Evolutionary conservation across 2,797 vertebrate species (phyloP).

Genomic region (Sebastolobus alascanus): DNA sequence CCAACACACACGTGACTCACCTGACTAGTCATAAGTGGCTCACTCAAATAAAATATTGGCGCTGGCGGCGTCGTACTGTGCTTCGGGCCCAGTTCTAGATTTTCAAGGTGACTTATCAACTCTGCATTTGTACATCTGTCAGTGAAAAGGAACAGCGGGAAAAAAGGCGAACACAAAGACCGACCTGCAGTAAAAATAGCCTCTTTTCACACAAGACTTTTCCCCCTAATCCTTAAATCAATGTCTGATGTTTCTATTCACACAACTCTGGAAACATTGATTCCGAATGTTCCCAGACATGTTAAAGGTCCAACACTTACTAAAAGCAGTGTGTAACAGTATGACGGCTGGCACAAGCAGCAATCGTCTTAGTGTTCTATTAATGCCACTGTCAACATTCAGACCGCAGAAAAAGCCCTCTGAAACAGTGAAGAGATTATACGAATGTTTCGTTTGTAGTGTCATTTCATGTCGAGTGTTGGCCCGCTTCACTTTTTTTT

Average conservation of each 20-base stretch:
- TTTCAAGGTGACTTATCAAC: slow-evolving; percentile 41
- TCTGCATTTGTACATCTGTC: slow-evolving; percentile 19
- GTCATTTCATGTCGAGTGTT: slow-evolving; percentile 53
- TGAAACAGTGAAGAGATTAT: slow-evolving; percentile 52
- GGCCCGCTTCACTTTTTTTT: slow-evolving; percentile 36
- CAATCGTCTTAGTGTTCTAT: slow-evolving; percentile 29
- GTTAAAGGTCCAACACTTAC: slow-evolving; percentile 32
- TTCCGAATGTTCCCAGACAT: slow-evolving; percentile 38
- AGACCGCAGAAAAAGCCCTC: slow-evolving; percentile 5
- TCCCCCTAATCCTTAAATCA: slow-evolving; percentile 37
- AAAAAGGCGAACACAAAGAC: slow-evolving; percentile 31
- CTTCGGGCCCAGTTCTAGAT: slow-evolving; percentile 17
- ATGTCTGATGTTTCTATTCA: slow-evolving; percentile 42
- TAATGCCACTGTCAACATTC: slow-evolving; percentile 44
- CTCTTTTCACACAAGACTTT: slow-evolving; percentile 33
- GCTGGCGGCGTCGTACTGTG: background rate
- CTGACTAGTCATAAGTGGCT: background rate
- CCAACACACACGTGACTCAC: background rate
- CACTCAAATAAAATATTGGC: background rate
- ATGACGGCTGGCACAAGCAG: slow-evolving; percentile 27
- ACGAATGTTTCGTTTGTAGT: slow-evolving; percentile 58
- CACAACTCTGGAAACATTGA: slow-evolving; percentile 47
- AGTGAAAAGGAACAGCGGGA: slow-evolving; percentile 32
- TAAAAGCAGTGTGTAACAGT: slow-evolving; percentile 46
- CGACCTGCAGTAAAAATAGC: slow-evolving; percentile 31